Evolutionary conservation across 2,113 vertebrate species (phyloP).

Genomic region (Aythya baeri): DNA sequence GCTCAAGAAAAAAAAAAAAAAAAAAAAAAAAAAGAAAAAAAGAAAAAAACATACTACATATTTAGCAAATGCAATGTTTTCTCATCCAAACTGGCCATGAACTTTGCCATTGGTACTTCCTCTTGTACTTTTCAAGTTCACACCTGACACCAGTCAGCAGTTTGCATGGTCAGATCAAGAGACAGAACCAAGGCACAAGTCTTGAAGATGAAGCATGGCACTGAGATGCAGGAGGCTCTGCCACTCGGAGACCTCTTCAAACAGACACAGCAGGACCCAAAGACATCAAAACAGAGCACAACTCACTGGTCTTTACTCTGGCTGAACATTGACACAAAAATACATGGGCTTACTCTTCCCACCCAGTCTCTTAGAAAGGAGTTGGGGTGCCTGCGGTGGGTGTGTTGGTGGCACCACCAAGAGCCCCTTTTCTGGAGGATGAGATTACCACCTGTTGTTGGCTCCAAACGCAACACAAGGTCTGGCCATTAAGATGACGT

Average conservation of each 20-base stretch:
- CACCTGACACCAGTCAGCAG: neutral
- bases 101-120: neutral
- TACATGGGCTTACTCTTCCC: neutral
- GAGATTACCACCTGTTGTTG: neutral
- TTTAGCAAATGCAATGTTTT: neutral
- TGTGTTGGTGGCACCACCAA: neutral
- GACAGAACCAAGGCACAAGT: neutral
- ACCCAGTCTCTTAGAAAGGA: neutral
- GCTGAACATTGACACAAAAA: neutral
- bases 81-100: neutral
- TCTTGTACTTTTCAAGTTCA: neutral
- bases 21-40: neutral
- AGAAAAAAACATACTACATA: rapidly evolving
- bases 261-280: neutral
- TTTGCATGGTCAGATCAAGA: neutral
- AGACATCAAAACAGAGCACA: neutral
- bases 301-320: neutral
- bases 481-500: neutral
- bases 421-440: neutral
- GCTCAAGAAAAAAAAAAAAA: neutral
- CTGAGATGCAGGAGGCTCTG: neutral
- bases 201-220: neutral
- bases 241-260: neutral
- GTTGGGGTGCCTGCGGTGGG: neutral
- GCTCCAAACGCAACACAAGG: neutral